A percentile compares a stretch with the other conserved stretches of the same genome.
Conservation (phyloP, 64 coral and sea anemone species). For the Montipora cactus region DNA sequence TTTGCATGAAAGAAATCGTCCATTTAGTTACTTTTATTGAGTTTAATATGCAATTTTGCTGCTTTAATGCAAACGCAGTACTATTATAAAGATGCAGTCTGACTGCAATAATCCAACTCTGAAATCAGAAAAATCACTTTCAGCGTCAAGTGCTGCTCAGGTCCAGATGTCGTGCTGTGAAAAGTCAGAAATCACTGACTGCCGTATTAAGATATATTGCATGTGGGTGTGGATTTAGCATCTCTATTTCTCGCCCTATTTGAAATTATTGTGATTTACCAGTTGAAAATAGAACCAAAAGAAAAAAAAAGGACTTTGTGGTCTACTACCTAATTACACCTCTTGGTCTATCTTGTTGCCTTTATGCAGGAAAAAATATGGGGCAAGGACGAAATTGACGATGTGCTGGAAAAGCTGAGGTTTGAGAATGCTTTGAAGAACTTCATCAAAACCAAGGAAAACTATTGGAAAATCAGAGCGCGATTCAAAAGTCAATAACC, state of each 20-base stretch:
- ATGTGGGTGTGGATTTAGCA: neutral
- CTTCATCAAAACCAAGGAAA: neutral
- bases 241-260: neutral
- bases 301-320: neutral
- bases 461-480: neutral
- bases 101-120: neutral
- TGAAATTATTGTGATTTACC: neutral
- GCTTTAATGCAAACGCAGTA: neutral
- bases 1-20: neutral
- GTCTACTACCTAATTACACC: neutral
- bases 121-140: conserved; percentile 8
- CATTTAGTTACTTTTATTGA: conserved; percentile 1
- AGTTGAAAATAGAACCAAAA: conserved; percentile 8
- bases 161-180: neutral
- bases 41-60: conserved; percentile 8
- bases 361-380: conserved; percentile 22
- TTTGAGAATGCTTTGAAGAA: conserved; percentile 3
- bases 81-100: neutral
- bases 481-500: neutral
- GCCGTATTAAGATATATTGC: neutral
- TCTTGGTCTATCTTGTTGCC: conserved; percentile 1
- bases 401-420: neutral
- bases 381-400: conserved; percentile 6
- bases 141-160: neutral
- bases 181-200: conserved; percentile 1